Percentiles rank a stretch among this genome's conserved stretches.
Conservation (phyloP, 1,140 invertebrate species). For the Theocolax elegans region DNA sequence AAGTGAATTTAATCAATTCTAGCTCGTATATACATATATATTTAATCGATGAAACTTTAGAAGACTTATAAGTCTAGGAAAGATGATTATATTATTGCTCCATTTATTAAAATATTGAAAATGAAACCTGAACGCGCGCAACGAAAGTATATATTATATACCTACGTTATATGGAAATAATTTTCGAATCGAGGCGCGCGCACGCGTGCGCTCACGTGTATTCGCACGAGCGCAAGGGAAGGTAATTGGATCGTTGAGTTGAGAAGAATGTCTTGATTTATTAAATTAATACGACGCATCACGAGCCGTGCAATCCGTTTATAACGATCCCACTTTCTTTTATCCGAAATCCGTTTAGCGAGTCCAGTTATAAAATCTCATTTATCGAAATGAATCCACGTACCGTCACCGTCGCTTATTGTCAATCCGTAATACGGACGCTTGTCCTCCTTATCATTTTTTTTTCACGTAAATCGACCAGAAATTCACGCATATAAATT, state of each 20-base stretch:
- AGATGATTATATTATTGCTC: no score
- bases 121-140: not conserved
- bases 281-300: slow-evolving; percentile 29
- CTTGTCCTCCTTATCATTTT: slow-evolving; percentile 8
- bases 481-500: not conserved
- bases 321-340: slow-evolving; percentile 2
- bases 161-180: not conserved
- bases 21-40: no score
- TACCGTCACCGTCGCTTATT: slow-evolving; percentile 8
- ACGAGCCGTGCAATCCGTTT: slow-evolving; percentile 6
- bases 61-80: no score
- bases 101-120: no score
- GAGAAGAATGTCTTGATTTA: slow-evolving; percentile 26
- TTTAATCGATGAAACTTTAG: no score
- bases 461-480: not conserved
- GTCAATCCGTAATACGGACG: not conserved
- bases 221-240: not conserved
- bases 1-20: no score
- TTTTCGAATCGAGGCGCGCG: not conserved
- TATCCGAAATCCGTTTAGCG: slow-evolving; percentile 24
- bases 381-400: slow-evolving; percentile 5
- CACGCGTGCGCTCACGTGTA: not conserved
- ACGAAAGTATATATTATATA: no score
- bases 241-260: slow-evolving; percentile 16
- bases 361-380: slow-evolving; percentile 2